phyloP scores from a whole-genome alignment of 2,113 vertebrate species.

The Bombycilla garrulus region DNA sequence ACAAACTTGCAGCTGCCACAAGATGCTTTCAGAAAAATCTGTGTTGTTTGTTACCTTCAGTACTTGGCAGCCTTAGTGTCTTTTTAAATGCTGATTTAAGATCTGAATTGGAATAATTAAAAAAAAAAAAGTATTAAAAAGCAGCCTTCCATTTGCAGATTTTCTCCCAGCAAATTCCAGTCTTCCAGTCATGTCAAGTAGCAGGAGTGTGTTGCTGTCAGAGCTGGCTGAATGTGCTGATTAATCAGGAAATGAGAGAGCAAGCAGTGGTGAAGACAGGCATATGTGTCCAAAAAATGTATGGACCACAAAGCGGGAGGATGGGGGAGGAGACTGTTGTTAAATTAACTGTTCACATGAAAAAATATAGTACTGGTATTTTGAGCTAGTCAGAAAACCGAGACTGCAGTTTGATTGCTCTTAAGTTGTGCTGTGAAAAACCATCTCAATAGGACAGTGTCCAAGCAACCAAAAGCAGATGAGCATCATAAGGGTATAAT shows the following conservation, averaged over 20 bases:
- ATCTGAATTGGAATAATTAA: not conserved
- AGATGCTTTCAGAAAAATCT: constrained; percentile 17
- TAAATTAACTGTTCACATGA: not conserved
- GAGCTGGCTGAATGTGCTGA: accelerated
- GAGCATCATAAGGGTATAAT: not conserved
- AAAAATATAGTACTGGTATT: not conserved
- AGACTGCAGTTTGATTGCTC: not conserved
- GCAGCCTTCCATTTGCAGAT: not conserved
- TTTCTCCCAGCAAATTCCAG: not conserved
- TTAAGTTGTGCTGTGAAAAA: not conserved
- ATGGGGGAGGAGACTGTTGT: not conserved
- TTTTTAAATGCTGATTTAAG: not conserved
- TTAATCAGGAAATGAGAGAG: not conserved
- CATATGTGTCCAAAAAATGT: not conserved
- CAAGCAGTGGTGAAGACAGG: not conserved
- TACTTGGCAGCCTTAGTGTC: not conserved
- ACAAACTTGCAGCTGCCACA: constrained; percentile 45
- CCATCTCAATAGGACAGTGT: not conserved
- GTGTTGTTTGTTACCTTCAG: constrained; percentile 9
- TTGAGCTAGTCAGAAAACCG: not conserved
- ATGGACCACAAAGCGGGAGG: not conserved
- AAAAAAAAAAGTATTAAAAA: not conserved
- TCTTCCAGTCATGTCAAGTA: not conserved
- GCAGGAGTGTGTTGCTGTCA: not conserved
- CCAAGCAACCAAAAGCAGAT: not conserved